These are phyloP conservation scores for Ochlodes sylvanus DNA, from an alignment of 2,888 invertebrate species.

Conservation along the genomic window DNA sequence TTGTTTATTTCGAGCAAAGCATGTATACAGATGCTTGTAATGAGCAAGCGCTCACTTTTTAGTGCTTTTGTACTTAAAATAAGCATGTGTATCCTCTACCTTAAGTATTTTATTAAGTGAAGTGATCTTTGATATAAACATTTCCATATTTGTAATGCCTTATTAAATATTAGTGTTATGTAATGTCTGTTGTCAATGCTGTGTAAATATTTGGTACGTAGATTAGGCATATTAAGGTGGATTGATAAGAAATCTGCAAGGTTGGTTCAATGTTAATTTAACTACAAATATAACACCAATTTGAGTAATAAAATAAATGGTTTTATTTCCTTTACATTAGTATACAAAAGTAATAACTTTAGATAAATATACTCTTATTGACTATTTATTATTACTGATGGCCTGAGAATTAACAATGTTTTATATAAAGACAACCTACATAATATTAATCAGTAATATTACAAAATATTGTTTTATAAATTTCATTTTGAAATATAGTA, in stretches of 20 bases:
- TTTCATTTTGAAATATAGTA: too few relatives aligned
- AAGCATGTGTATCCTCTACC: too few relatives aligned
- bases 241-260: not conserved
- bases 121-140: too few relatives aligned
- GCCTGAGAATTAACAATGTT: not conserved
- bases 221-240: not conserved
- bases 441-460: not conserved
- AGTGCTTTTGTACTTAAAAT: too few relatives aligned
- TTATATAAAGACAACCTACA: not conserved
- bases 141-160: too few relatives aligned
- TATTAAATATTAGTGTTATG: not conserved
- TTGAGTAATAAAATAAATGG: not conserved
- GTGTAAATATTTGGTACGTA: not conserved
- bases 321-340: not conserved
- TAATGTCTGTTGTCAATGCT: not conserved
- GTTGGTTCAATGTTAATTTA: not conserved
- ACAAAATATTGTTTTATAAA: too few relatives aligned
- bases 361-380: not conserved
- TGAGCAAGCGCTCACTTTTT: too few relatives aligned
- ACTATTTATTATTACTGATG: not conserved
- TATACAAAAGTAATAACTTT: not conserved
- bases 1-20: too few relatives aligned
- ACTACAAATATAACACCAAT: not conserved
- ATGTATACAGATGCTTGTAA: too few relatives aligned
- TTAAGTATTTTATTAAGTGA: too few relatives aligned